Evolutionary conservation across 2,888 invertebrate genomes (phyloP).

Genomic region (Mystacides longicornis): DNA sequence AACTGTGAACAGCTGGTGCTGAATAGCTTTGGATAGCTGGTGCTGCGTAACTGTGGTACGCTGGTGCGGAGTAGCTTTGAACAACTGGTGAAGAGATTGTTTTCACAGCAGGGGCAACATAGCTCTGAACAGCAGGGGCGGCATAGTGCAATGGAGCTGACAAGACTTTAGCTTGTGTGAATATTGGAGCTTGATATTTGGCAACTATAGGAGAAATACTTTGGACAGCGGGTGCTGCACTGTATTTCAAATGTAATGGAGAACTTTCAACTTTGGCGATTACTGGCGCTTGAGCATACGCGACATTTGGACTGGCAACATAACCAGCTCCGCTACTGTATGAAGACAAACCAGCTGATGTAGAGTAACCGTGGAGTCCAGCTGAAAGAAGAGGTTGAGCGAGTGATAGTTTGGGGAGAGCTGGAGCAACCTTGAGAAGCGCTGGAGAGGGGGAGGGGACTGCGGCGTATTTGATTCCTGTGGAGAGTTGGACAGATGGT

Average conservation of each 20-base stretch:
- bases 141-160: conserved; percentile 11
- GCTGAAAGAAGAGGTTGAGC: conserved; percentile 27
- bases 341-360: conserved; percentile 46
- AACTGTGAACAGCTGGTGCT: conserved; percentile 29
- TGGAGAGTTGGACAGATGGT: conserved; percentile 46
- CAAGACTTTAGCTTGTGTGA: conserved; percentile 24
- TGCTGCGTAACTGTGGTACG: conserved; percentile 26
- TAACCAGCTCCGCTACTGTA: conserved; percentile 30
- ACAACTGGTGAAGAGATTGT: conserved; percentile 10
- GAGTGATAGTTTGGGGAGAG: conserved; percentile 16
- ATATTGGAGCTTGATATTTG: conserved; percentile 26
- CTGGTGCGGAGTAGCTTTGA: conserved; percentile 21
- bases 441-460: conserved; percentile 31
- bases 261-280: conserved; percentile 40
- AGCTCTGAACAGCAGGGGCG: conserved; percentile 16
- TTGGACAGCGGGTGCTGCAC: conserved; percentile 12
- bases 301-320: conserved; percentile 34
- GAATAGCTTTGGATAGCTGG: conserved; percentile 31
- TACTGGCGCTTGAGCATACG: conserved; percentile 48
- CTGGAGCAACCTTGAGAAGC: conserved; percentile 21
- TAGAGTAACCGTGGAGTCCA: conserved; percentile 49
- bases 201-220: conserved; percentile 18
- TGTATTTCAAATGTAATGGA: conserved; percentile 17
- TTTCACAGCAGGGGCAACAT: conserved; percentile 18
- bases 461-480: conserved; percentile 33